Evolutionary conservation across 2,113 vertebrate species (phyloP).

Genomic region (Aphyosemion australe): DNA sequence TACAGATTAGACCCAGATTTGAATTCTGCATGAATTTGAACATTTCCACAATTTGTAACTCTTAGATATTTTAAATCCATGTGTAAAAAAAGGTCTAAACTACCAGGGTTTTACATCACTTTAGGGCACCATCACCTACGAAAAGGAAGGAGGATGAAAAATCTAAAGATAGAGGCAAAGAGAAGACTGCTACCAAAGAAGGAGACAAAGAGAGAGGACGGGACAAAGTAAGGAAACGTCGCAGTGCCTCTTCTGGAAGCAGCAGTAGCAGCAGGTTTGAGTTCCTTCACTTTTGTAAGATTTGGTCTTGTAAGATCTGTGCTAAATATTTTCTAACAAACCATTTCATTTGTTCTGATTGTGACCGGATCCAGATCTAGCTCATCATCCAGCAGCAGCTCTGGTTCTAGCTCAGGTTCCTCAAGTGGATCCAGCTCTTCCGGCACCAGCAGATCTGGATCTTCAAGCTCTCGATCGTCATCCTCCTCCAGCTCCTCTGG

Average conservation of each 20-base stretch:
- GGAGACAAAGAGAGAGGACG: conserved; percentile 92
- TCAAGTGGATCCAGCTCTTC: conserved; percentile 97
- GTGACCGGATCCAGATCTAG: conserved; percentile 78
- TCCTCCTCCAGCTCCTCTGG: conserved; percentile 95
- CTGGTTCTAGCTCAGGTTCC: conserved; percentile 94
- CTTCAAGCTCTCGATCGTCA: conserved; percentile 92
- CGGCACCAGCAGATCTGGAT: conserved; percentile 92
- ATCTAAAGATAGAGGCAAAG: conserved; percentile 91
- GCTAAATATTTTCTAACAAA: neutral
- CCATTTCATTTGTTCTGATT: neutral
- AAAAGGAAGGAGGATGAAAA: conserved; percentile 97
- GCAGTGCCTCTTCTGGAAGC: conserved; percentile 93
- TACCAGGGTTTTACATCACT: neutral
- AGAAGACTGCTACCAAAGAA: conserved; percentile 87
- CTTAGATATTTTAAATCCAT: no score
- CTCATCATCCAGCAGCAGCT: conserved; percentile 93
- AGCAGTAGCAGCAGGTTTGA: conserved; percentile 88
- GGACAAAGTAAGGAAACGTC: conserved; percentile 90
- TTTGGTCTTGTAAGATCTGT: neutral
- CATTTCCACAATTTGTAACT: no score
- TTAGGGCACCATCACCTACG: conserved; percentile 95
- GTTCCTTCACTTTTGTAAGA: neutral
- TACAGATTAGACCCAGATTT: no score
- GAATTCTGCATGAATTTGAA: no score
- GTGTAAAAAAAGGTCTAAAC: no score